A percentile compares a stretch with the other conserved stretches of the same genome.
These are phyloP conservation scores for Amblyopsis rosae DNA, from an alignment of 2,113 vertebrate genomes.

Conservation along the genomic window DNA sequence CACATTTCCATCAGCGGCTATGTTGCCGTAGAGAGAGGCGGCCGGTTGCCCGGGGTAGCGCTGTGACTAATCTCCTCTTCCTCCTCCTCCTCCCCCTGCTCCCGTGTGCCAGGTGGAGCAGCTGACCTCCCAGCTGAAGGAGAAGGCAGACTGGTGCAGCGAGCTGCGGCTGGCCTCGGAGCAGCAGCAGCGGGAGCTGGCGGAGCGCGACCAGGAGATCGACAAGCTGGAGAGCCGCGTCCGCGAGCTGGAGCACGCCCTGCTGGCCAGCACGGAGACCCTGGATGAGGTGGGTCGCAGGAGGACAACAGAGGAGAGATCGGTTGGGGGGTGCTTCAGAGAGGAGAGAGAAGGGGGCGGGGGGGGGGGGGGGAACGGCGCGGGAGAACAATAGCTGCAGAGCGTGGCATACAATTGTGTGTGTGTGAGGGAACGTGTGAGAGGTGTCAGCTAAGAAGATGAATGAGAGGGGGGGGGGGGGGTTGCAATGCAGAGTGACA, in stretches of 20 bases:
- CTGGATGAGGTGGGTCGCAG: conserved; percentile 81
- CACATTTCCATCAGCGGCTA: conserved; percentile 49
- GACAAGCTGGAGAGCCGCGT: conserved; percentile 89
- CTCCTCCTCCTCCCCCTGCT: background rate
- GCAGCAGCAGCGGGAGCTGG: conserved; percentile 89
- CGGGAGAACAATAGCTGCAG: conserved; percentile 2
- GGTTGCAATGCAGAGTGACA: conserved; percentile 37
- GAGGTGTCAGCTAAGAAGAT: conserved; percentile 41
- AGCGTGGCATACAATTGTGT: background rate
- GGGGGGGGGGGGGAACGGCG: background rate
- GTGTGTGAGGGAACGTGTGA: conserved; percentile 32
- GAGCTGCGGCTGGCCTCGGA: conserved; percentile 90
- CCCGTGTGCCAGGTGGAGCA: conserved; percentile 82
- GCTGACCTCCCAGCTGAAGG: conserved; percentile 87
- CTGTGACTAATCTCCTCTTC: background rate
- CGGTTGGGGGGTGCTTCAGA: conserved; percentile 9
- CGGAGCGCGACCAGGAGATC: conserved; percentile 91
- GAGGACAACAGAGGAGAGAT: background rate
- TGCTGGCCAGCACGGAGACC: conserved; percentile 82
- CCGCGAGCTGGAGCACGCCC: conserved; percentile 90
- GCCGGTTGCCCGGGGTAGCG: conserved; percentile 7
- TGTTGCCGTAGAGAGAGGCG: conserved; percentile 33
- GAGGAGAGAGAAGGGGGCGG: background rate
- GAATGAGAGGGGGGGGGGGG: conserved; percentile 29
- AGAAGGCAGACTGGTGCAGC: conserved; percentile 95